Base-by-base conservation (phyloP, 30 jellyfish, hydroid and myxozoan species). In the Mastigias papua region DNA sequence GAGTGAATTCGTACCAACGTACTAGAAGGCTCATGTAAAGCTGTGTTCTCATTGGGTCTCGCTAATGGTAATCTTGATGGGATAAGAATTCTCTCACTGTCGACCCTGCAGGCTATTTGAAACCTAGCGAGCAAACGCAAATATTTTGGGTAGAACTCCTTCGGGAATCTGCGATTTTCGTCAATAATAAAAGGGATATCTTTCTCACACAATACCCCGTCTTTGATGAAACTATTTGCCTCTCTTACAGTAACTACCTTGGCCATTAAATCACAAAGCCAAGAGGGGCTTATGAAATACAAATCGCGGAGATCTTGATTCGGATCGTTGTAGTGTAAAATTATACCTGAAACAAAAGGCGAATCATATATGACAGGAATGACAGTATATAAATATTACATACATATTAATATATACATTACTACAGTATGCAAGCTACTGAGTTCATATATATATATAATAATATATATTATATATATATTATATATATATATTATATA, bases 241-340 rank as follows among this genome's bases (percentile, higher is more conserved):
- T 60, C 97, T 30, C 80, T 78, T 1, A 95, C 97, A 8, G 99
- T 95, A 76, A 95, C 97, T 28, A 95, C 80, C 62, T 90, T 81
- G 0, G 98, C 95, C 99, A 95, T 95, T 21, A 95, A 82, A 48
- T 87, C 87, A 64, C 99, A 90, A 16, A 95, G 84, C 99, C 99
- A 95, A 0, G 99, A 95, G 23, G 99, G 99, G 67, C 88, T 86
- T 91, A 95, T 84, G 81, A 95, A 95, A 71, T 84, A 89, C 86
- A 95, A 46, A 48, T 90, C 97, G 42, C 97, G 75, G 48, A 95
- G 70, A 34, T 83, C 97, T 57, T 95, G 97, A 64, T 95, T 95
- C 29, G 99, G 97, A 28, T 91, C 99, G 57, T 95, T 79, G 80
- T 89, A 95, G 81, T 95, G 98, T 34, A 95, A 92, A 67, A 95